A percentile compares a stretch with the other conserved stretches of the same genome.
phyloP scores from a whole-genome alignment of 2,888 invertebrate genomes.

The Cataglyphis altisquamis region DNA sequence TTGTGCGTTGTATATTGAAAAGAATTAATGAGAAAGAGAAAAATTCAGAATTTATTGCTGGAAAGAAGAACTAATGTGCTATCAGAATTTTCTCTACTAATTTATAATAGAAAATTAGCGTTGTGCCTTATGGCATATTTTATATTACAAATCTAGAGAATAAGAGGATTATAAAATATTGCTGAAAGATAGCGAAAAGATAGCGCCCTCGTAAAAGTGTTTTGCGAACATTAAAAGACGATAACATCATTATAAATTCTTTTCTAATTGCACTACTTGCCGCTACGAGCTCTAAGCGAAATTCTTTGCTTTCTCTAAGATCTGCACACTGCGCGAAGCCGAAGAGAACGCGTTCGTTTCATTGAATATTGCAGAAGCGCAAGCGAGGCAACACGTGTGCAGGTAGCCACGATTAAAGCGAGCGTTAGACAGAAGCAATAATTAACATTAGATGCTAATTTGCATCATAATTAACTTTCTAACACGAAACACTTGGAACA shows the following conservation, averaged over 20 bases:
- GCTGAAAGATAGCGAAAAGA: background rate
- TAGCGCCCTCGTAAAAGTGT: slow-evolving; percentile 3
- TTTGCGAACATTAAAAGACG: background rate
- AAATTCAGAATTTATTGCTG: background rate
- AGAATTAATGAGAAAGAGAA: slow-evolving; percentile 18
- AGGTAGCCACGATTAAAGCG: slow-evolving; percentile 69
- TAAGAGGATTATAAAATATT: background rate
- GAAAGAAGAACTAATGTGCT: background rate
- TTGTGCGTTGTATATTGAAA: background rate
- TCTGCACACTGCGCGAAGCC: slow-evolving; percentile 63
- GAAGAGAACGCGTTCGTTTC: slow-evolving; percentile 46
- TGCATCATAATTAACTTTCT: slow-evolving; percentile 26
- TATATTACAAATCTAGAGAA: slow-evolving; percentile 13
- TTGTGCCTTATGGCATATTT: background rate
- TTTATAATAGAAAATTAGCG: background rate
- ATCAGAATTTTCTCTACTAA: background rate
- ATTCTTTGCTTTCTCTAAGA: slow-evolving; percentile 45
- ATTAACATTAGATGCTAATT: slow-evolving; percentile 42
- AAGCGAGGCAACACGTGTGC: slow-evolving; percentile 74
- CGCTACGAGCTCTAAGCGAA: slow-evolving; percentile 38
- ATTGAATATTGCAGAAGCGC: slow-evolving; percentile 66
- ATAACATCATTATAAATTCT: slow-evolving; percentile 30
- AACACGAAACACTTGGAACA: slow-evolving; percentile 29
- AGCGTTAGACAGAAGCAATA: slow-evolving; percentile 47
- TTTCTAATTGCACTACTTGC: slow-evolving; percentile 45